These are phyloP conservation scores for Xestia c-nigrum DNA, from an alignment of 2,888 invertebrate species.

Conservation along the genomic window DNA sequence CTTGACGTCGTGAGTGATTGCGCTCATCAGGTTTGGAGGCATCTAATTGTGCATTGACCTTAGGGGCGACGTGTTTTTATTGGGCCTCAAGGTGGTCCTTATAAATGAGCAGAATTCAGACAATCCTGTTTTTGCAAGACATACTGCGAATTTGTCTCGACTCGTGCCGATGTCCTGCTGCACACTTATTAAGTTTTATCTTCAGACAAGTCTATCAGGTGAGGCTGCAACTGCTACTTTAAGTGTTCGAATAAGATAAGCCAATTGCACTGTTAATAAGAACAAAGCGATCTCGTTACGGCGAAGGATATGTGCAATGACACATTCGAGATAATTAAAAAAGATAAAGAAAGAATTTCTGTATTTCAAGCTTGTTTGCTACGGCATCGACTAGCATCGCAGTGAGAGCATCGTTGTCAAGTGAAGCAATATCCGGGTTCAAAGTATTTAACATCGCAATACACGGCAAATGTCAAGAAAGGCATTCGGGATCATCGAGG, in stretches of 20 bases:
- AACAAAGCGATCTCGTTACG: conserved; percentile 46
- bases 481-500: conserved; percentile 56
- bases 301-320: conserved; percentile 30
- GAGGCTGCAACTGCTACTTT: conserved; percentile 30
- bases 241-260: conserved; percentile 42
- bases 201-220: conserved; percentile 53
- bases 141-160: conserved; percentile 63
- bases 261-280: conserved; percentile 48
- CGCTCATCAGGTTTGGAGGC: conserved; percentile 68
- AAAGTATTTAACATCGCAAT: conserved; percentile 63
- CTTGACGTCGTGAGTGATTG: conserved; percentile 77
- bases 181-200: conserved; percentile 69
- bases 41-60: conserved; percentile 83
- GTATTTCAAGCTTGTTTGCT: conserved; percentile 22
- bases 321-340: conserved; percentile 44
- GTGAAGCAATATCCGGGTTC: conserved; percentile 61
- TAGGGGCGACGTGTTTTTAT: conserved; percentile 71
- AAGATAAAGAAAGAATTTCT: conserved; percentile 34
- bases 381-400: conserved; percentile 13
- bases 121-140: conserved; percentile 70
- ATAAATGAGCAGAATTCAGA: conserved; percentile 75
- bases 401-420: conserved; percentile 54
- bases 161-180: conserved; percentile 64
- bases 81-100: conserved; percentile 73
- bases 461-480: conserved; percentile 61